Percentiles rank a stretch among this genome's conserved stretches.
phyloP scores from a whole-genome alignment of 2,888 invertebrate genomes.

The Steinernema hermaphroditum region DNA sequence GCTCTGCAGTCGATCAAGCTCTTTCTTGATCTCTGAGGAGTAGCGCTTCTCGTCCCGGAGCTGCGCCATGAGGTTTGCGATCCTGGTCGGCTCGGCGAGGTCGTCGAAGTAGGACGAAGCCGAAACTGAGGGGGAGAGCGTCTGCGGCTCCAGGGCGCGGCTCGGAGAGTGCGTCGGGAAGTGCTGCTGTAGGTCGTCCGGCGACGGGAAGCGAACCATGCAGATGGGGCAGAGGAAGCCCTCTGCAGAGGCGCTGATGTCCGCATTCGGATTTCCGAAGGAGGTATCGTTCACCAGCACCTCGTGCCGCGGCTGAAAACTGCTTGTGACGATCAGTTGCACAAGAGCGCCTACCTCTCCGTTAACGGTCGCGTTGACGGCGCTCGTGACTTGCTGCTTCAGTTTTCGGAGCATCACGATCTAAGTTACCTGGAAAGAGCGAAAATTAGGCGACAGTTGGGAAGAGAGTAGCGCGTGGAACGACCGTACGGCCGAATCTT shows the following conservation, averaged over 20 bases:
- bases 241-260: neutral
- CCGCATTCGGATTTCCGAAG: neutral
- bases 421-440: neutral
- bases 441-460: no score
- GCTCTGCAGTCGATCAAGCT: constrained; percentile 66
- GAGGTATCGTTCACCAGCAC: constrained; percentile 1
- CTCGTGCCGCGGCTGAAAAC: constrained; percentile 2
- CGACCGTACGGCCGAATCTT: no score
- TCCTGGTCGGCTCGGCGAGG: neutral
- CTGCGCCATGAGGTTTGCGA: neutral
- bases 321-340: neutral
- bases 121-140: neutral
- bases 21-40: constrained; percentile 67
- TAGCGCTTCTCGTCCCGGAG: constrained; percentile 66
- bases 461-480: no score
- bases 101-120: neutral
- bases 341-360: neutral
- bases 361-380: constrained; percentile 13
- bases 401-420: constrained; percentile 14
- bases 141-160: neutral
- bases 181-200: constrained; percentile 48
- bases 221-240: constrained; percentile 70
- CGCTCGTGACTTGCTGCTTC: constrained; percentile 17
- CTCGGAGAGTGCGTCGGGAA: neutral
- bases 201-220: constrained; percentile 47